Base-by-base conservation (phyloP, 2,888 invertebrate species). In the Sphaerophoria rueppellii region DNA sequence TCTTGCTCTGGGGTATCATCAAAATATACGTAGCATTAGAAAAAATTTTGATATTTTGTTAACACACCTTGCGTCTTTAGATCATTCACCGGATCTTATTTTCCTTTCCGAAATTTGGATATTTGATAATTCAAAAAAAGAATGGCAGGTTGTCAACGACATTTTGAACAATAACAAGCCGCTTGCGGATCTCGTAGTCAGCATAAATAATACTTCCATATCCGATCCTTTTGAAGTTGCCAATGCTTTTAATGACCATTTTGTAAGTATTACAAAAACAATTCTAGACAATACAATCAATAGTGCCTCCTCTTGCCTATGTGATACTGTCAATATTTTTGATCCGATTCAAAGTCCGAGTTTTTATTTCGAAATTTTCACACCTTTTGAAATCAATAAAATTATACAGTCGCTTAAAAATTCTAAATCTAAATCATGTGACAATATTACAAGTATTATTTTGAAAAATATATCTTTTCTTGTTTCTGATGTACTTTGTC, bases 1-100 rank as follows among this genome's bases (percentile, higher is more conserved):
- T 60, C 11, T 6, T 9, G 11, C 12, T 43, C 43, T 4, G 43
- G 43, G 4, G 0, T 43, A 7, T 43, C 74, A 74, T 54, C 67
- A 74, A 67, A 74, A 65, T 52, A 67, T 73, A 14, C 73, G 65
- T 34, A 74, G 65, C 24, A 37, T 74, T 16, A 4, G 73, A 57
- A 57, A 32, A 46, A 63, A 74, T 57, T 55, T 74, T 37, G 48
- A 74, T 57, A 48, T 46, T 6, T 73, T 63, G 2, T 43, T 43
- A 14, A n/a, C 14, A 4, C 14, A 48, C 6, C 48, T 48, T 14
- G 48, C 48, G 4, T 48, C 48, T 6, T 14, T 48, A 6, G 48
- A n/a, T 14, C 48, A 48, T 48, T 48, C n/a, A 14, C n/a, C 48
- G 14, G 48, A 48, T 48, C 48, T 46, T 46, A 46, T 46, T 46